phyloP scores from a whole-genome alignment of 35 echinoderm and acorn worm species.

The Ptychodera flava region DNA sequence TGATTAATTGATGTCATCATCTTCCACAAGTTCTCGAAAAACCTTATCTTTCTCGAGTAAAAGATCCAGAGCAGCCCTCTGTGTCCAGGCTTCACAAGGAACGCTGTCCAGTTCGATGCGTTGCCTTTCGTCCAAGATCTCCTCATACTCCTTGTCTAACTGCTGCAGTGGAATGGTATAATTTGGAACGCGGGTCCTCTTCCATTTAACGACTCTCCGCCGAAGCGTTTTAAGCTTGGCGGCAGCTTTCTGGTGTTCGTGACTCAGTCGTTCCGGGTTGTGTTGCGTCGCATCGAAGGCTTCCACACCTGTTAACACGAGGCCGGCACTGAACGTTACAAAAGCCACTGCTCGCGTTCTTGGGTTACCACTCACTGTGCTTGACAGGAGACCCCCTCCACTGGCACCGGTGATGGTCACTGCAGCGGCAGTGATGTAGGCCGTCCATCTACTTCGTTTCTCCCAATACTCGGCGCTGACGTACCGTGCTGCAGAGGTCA shows the following conservation, averaged over 20 bases:
- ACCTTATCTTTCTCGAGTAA: neutral
- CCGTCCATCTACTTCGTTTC: neutral
- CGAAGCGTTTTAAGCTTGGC: neutral
- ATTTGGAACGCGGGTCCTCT: neutral
- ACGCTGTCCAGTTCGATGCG: neutral
- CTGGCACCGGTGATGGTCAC: neutral
- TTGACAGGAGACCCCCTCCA: neutral
- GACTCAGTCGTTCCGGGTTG: neutral
- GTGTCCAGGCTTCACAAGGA: neutral
- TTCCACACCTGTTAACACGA: neutral
- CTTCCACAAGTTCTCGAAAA: neutral
- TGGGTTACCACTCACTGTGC: neutral
- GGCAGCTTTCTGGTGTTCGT: neutral
- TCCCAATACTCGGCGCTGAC: neutral
- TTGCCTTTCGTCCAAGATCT: neutral
- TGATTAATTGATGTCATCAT: no score
- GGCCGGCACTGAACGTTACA: neutral
- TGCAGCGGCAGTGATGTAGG: neutral
- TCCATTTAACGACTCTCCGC: neutral
- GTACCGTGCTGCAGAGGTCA: neutral
- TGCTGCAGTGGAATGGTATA: neutral
- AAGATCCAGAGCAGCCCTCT: neutral
- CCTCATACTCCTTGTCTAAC: neutral
- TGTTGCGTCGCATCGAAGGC: neutral
- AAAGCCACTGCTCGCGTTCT: neutral